Percentiles rank a stretch among this genome's conserved stretches.
Evolutionary conservation across 2,888 invertebrate species (phyloP).

Genomic region (Molorchus minor): DNA sequence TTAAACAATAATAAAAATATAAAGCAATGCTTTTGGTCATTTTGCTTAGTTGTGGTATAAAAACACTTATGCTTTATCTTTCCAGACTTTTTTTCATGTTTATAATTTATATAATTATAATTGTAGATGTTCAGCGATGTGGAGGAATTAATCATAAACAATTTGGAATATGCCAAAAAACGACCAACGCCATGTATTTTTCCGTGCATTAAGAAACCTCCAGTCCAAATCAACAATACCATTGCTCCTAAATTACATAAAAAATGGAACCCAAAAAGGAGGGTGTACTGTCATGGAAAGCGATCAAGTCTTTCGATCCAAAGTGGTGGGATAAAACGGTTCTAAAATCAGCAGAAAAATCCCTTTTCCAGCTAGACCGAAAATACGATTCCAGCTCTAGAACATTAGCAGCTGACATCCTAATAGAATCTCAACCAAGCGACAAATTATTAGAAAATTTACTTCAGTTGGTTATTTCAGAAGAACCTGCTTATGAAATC

Average conservation of each 20-base stretch:
- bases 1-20: too few species aligned
- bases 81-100: not conserved
- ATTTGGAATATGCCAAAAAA: slow-evolving; percentile 59
- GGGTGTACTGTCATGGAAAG: slow-evolving; percentile 74
- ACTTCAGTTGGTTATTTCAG: slow-evolving; percentile 59
- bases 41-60: too few species aligned
- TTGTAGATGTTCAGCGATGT: slow-evolving; percentile 51
- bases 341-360: slow-evolving; percentile 63
- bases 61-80: not conserved
- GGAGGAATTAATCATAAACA: slow-evolving; percentile 57
- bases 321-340: slow-evolving; percentile 60
- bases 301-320: slow-evolving; percentile 67
- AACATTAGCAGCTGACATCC: slow-evolving; percentile 74
- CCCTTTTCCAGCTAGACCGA: slow-evolving; percentile 69
- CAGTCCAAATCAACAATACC: slow-evolving; percentile 70
- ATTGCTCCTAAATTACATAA: slow-evolving; percentile 67
- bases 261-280: slow-evolving; percentile 65
- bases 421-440: slow-evolving; percentile 69
- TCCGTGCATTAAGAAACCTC: slow-evolving; percentile 77
- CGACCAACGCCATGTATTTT: slow-evolving; percentile 68
- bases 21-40: too few species aligned
- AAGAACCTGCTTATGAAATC: slow-evolving; percentile 70
- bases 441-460: slow-evolving; percentile 66
- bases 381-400: slow-evolving; percentile 75
- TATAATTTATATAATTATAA: not conserved